A percentile compares a stretch with the other conserved stretches of the same genome.
Conservation (phyloP, 2,888 invertebrate species). For the Tubulanus polymorphus region DNA sequence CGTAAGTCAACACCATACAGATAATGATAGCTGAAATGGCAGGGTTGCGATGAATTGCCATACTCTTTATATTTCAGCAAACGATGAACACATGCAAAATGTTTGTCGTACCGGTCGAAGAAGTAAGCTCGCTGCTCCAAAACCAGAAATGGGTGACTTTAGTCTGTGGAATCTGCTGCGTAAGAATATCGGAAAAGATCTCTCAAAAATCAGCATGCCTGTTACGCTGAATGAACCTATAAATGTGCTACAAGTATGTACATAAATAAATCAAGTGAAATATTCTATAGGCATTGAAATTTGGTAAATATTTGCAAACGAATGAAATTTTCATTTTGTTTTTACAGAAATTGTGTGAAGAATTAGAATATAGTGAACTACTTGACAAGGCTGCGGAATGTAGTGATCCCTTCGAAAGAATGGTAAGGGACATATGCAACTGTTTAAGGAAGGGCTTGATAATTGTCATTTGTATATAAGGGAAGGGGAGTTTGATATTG, state of each 20-base stretch:
- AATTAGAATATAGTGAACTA: slow-evolving; percentile 76
- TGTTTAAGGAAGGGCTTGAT: not conserved
- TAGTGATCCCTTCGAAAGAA: slow-evolving; percentile 66
- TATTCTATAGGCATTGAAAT: too few relatives aligned
- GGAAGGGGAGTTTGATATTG: too few relatives aligned
- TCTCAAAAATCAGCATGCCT: slow-evolving; percentile 81
- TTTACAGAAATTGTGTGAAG: slow-evolving; percentile 71
- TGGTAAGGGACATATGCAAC: slow-evolving; percentile 62
- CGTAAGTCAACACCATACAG: too few relatives aligned
- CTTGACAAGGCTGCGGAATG: slow-evolving; percentile 70
- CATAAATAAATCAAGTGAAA: not conserved
- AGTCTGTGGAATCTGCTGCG: slow-evolving; percentile 61
- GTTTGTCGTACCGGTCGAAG: slow-evolving; percentile 60
- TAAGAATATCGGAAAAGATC: slow-evolving; percentile 83
- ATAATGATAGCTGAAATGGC: too few relatives aligned
- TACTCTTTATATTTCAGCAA: slow-evolving; percentile 23
- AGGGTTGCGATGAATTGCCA: too few relatives aligned
- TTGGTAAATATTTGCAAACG: not conserved
- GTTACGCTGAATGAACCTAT: slow-evolving; percentile 81
- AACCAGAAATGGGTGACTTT: slow-evolving; percentile 68
- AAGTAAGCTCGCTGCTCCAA: slow-evolving; percentile 66
- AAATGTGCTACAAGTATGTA: slow-evolving; percentile 68
- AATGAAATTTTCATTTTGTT: slow-evolving; percentile 4
- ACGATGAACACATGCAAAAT: slow-evolving; percentile 30
- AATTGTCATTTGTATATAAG: too few relatives aligned